These are phyloP conservation scores for Australoheros facetus DNA, from an alignment of 2,797 vertebrate genomes.

Conservation along the genomic window DNA sequence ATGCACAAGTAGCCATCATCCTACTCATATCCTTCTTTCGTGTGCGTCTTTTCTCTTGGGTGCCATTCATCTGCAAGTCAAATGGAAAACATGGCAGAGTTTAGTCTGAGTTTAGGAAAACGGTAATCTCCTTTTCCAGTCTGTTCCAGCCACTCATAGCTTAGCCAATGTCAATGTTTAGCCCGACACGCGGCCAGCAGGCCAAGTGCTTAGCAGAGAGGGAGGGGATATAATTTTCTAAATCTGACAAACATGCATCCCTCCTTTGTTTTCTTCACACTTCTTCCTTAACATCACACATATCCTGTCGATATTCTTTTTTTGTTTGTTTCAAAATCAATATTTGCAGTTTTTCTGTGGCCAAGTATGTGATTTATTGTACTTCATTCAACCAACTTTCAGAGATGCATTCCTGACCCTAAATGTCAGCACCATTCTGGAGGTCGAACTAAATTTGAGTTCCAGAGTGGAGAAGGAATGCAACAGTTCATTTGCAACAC, in stretches of 20 bases:
- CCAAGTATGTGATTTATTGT: not conserved
- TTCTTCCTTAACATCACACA: not conserved
- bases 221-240: slow-evolving; percentile 27
- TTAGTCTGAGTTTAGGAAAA: slow-evolving; percentile 47
- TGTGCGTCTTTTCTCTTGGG: not conserved
- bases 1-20: slow-evolving; percentile 3
- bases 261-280: slow-evolving; percentile 1
- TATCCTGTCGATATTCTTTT: not conserved
- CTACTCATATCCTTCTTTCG: not conserved
- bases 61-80: not conserved
- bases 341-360: not conserved
- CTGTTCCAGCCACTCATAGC: slow-evolving; percentile 14
- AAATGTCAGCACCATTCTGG: not conserved
- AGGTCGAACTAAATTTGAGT: not conserved
- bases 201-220: slow-evolving; percentile 22
- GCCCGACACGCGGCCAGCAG: not conserved
- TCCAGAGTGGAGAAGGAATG: not conserved
- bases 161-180: slow-evolving; percentile 56
- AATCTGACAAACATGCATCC: slow-evolving; percentile 24
- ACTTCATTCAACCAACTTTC: not conserved
- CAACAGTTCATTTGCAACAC: not conserved
- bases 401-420: not conserved
- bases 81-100: slow-evolving; percentile 24
- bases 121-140: slow-evolving; percentile 28
- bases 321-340: not conserved